Evolutionary conservation across 2,888 invertebrate species (phyloP).

Genomic region (Nemapogon koenigi): DNA sequence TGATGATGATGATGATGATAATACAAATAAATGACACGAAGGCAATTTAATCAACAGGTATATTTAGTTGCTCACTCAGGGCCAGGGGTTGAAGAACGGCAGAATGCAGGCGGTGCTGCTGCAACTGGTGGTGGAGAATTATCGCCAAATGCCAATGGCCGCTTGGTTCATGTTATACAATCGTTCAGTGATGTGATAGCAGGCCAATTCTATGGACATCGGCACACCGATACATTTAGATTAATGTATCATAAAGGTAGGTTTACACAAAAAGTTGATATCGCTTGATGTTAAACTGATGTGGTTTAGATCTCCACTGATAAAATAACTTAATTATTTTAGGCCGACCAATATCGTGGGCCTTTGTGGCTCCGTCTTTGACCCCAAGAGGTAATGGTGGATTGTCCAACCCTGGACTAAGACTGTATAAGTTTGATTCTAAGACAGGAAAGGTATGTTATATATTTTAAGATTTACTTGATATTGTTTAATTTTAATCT

Average conservation of each 20-base stretch:
- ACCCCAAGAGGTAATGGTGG: constrained; percentile 85
- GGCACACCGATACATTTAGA: constrained; percentile 91
- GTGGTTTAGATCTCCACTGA: no score
- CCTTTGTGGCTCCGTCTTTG: constrained; percentile 87
- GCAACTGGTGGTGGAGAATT: constrained; percentile 65
- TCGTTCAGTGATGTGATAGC: constrained; percentile 84
- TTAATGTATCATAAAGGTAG: constrained; percentile 78
- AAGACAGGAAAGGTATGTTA: constrained; percentile 78
- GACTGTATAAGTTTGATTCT: constrained; percentile 90
- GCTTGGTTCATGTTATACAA: constrained; percentile 76
- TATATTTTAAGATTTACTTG: background rate
- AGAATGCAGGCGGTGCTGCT: constrained; percentile 72
- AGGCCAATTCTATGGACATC: constrained; percentile 92
- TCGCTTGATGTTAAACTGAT: no score
- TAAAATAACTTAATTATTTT: constrained; percentile 18
- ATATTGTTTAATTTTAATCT: background rate
- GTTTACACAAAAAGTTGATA: constrained; percentile 22
- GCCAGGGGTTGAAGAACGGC: constrained; percentile 87
- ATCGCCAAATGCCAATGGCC: constrained; percentile 74
- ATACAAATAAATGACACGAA: no score
- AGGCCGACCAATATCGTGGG: constrained; percentile 88
- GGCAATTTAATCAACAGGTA: constrained; percentile 68
- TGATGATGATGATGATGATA: no score
- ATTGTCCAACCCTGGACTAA: constrained; percentile 87
- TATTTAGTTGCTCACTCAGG: constrained; percentile 91